These are phyloP conservation scores for Pachycephala philippinensis DNA, from an alignment of 2,113 vertebrate genomes.

Conservation along the genomic window DNA sequence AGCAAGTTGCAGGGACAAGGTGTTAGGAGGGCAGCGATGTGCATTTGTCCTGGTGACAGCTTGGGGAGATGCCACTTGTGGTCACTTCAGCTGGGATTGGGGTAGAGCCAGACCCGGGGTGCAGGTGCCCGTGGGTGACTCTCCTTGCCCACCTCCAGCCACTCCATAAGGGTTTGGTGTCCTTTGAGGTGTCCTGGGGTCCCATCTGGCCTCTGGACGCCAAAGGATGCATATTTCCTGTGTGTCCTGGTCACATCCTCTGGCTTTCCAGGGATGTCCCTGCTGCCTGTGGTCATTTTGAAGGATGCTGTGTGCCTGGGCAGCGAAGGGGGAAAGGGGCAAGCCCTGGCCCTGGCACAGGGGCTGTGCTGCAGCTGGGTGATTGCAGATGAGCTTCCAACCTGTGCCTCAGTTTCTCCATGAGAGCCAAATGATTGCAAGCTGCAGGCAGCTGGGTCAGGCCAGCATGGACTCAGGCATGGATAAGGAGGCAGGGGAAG, in stretches of 20 bases:
- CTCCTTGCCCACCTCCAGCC: background rate
- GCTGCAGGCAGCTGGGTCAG: background rate
- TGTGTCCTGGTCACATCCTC: background rate
- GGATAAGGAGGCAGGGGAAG: rapidly evolving
- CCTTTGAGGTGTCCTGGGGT: background rate
- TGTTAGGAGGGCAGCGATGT: background rate
- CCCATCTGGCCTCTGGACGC: background rate
- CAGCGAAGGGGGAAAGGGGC: background rate
- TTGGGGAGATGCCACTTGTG: rapidly evolving
- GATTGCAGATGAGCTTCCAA: background rate
- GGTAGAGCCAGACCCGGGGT: rapidly evolving
- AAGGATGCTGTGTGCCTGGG: background rate
- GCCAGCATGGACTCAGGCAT: rapidly evolving
- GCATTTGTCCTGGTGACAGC: background rate
- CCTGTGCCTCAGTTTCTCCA: background rate
- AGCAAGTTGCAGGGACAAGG: background rate
- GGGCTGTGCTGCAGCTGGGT: background rate
- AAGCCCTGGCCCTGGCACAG: background rate
- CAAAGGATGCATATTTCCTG: rapidly evolving
- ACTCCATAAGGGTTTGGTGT: background rate
- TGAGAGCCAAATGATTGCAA: background rate
- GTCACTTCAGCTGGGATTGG: background rate
- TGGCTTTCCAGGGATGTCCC: background rate
- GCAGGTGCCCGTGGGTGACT: background rate
- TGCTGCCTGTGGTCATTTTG: background rate